Evolutionary conservation across 1,140 invertebrate species (phyloP), one percentile per base, ranked within the genome.

Genomic region (Pararge aegeria): DNA sequence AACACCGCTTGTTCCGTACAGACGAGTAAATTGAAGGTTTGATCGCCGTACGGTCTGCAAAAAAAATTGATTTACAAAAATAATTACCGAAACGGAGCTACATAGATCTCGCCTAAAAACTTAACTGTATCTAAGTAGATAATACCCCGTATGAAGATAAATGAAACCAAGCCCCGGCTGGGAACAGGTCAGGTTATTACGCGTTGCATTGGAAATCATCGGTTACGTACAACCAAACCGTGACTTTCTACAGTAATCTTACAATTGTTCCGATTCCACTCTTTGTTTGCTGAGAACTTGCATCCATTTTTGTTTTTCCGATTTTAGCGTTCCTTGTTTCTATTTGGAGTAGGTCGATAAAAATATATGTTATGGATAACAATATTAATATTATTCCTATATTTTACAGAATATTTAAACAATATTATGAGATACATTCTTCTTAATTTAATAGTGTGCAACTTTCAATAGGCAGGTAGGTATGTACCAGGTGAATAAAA

Each of bases 201-300:
- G 73, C 78, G 80, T 68, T 76, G 79, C 72, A 81, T 77, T 74
- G 70, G 70, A 86, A 83, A 83, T 82, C 72, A 81, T 70, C 49
- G 72, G 75, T 70, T 73, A 68, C 59, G 64, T 70, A 61, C 49
- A 27, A 60, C 65, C 64, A 60, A 74, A 68, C 73, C 69, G 73
- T 75, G 68, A 78, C 70, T 80, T 55, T 68, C 58, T 65, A 69
- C 66, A 57, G 60, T 58, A 70, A 73, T 78, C 64, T 69, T 63
- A 62, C 69, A 66, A 79, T 71, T 78, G 75, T 71, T 66, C 54
- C 66, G 63, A 73, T 68, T 64, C 66, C 54, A 65, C 62, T 76
- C 66, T 72, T 72, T 78, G 70, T 75, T 70, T 75, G 68, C 63
- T 68, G 66, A 72, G 70, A 77, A 75, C 53, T 68, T 51, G 38